A percentile compares a stretch with the other conserved stretches of the same genome.
Evolutionary conservation across 2,888 invertebrate genomes (phyloP).

Genomic region (Junonia oenone): DNA sequence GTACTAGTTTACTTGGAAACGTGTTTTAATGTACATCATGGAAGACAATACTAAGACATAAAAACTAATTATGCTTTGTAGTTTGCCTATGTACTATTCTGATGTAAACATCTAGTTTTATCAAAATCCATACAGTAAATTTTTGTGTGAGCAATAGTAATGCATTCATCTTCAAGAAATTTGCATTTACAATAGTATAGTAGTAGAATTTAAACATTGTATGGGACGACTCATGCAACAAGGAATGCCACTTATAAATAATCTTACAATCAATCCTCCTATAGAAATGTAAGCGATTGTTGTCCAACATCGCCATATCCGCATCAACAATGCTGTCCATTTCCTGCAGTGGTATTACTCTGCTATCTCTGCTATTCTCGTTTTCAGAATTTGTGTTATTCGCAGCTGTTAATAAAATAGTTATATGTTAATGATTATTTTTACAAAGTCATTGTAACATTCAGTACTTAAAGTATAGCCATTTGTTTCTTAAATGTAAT

Average conservation of each 20-base stretch:
- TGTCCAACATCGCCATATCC: slow-evolving; percentile 67
- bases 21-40: too few species aligned
- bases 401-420: slow-evolving; percentile 12
- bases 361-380: slow-evolving; percentile 35
- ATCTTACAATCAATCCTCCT: slow-evolving; percentile 62
- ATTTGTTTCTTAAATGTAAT: not conserved
- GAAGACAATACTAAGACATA: too few species aligned
- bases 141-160: too few species aligned
- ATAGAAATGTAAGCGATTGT: slow-evolving; percentile 68
- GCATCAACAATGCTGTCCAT: slow-evolving; percentile 75
- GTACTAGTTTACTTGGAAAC: too few species aligned
- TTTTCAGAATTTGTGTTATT: slow-evolving; percentile 14
- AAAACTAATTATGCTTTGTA: too few species aligned
- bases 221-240: not conserved
- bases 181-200: too few species aligned
- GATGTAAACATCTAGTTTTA: too few species aligned
- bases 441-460: too few species aligned
- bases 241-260: not conserved
- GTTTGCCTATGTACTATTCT: too few species aligned
- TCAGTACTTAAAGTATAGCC: slow-evolving; percentile 7
- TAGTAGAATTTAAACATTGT: not conserved
- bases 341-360: slow-evolving; percentile 64
- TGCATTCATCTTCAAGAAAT: too few species aligned
- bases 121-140: too few species aligned
- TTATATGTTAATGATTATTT: not conserved